Evolutionary conservation across 2,888 invertebrate species (phyloP), one percentile per base, ranked within the genome.

Genomic region (Tipula confusa): DNA sequence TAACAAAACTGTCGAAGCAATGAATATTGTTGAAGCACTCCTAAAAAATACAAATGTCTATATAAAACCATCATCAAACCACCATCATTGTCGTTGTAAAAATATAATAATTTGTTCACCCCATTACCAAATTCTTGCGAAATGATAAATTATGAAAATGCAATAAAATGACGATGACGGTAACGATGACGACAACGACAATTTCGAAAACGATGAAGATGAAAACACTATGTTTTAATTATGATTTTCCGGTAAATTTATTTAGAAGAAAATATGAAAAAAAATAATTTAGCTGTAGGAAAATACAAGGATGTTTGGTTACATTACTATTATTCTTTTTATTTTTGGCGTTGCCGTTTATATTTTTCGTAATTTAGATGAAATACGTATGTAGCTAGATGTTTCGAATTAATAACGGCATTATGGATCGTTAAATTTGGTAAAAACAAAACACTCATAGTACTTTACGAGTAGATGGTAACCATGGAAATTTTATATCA

Each of bases 181-280:
- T 18, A 9, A 43, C 43, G 24, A 24, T 24, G 64, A 33, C 33
- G 11, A 15, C 1, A n/a, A 24, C 64, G 64, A 64, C 64, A 64
- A 64, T 38, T 5, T 31, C 3, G 24, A 24, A 64, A 9, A 64
- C 24, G 64, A 43, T 4, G 43, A 33, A 2, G 33, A 33, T 33
- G 43, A 43, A 64, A 64, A 64, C 18, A 64, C 64, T 64, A 64
- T 64, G 64, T 64, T 64, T 64, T 64, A 64, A 64, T 64, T 64
- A 64, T 9, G 64, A 64, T 64, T 64, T 64, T 64, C 64, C 64
- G 64, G 64, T 64, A 64, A 64, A 64, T 64, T 64, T 64, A 64
- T 64, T 64, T 43, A n/a, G 43, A 24, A 24, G 64, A 64, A 64
- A 64, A 64, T 9, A 43, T 3, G n/a, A n/a, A n/a, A 15, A 15